Conservation (phyloP, 2,888 invertebrate genomes). For the Tolmerus cingulatus region DNA sequence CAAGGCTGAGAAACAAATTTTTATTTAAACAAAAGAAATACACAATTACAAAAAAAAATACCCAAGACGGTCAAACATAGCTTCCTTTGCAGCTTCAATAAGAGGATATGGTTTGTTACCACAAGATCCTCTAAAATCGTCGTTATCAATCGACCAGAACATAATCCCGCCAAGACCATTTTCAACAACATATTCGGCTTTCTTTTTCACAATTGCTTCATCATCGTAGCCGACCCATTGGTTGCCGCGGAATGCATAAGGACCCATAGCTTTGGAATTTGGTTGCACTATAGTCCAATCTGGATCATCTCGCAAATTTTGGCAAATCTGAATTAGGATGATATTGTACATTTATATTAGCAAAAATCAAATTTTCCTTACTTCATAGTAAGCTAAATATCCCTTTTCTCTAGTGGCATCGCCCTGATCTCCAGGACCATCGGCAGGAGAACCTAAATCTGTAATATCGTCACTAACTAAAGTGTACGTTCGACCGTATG, state of each 20-base stretch:
- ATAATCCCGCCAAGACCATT: constrained; percentile 80
- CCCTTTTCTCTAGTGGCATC: constrained; percentile 92
- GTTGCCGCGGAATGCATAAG: constrained; percentile 85
- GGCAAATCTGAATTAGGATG: constrained; percentile 76
- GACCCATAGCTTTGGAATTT: constrained; percentile 84
- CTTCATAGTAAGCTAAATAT: constrained; percentile 92
- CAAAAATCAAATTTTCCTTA: constrained; percentile 55
- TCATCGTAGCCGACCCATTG: constrained; percentile 97
- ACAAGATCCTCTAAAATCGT: constrained; percentile 92
- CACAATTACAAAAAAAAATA: constrained; percentile 57
- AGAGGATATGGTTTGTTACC: constrained; percentile 87
- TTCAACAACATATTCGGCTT: constrained; percentile 85
- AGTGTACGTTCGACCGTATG: constrained; percentile 90
- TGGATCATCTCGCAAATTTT: constrained; percentile 74
- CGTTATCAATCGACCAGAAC: constrained; percentile 84
- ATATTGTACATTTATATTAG: neutral
- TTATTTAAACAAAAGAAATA: neutral
- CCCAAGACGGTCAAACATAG: constrained; percentile 73
- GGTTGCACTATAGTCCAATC: constrained; percentile 86
- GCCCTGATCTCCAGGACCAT: constrained; percentile 90
- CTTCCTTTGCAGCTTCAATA: constrained; percentile 89
- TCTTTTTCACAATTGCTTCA: constrained; percentile 79
- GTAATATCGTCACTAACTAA: constrained; percentile 84
- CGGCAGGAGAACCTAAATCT: constrained; percentile 86
- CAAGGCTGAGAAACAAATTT: constrained; percentile 51